Base-by-base conservation (phyloP, 2,113 vertebrate genomes). In the Brachyhypopomus occidentalis region DNA sequence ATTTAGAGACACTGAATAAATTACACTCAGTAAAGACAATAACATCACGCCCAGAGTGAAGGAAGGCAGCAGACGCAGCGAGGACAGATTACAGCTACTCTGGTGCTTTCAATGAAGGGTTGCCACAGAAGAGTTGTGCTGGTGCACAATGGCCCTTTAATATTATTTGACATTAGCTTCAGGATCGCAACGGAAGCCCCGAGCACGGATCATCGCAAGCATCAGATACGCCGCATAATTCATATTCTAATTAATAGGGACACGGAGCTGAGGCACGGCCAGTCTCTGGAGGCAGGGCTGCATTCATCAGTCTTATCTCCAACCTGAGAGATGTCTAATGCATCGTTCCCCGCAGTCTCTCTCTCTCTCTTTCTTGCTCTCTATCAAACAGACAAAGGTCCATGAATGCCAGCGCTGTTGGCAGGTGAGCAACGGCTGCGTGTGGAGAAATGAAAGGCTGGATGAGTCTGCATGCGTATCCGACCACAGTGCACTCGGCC, bases 211-310 rank as follows among this genome's bases (percentile, higher is more conserved):
- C 76, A 88, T 88, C 87, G 72, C 70, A 59, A 60, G 84, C 5
- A 84, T 90, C 89, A 89, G 91, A 93, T 92, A 91, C 90, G 84
- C 62, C 56, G 72, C 80, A 88, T 89, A 88, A 92, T 92, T 93
- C 89, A 91, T 91, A 89, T 89, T 92, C 86, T 92, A 92, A 94
- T 93, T 92, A 93, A 92, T 90, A 87, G 79, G 88, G 86, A 87
- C 87, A 85, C 81, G 81, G 87, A 89, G 86, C 88, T 84, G 85
- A 90, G 90, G 85, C 87, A 80, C 88, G 86, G 84, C 67, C 12
- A 84, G 84, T 80, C 89, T 91, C 86, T 55, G 52, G 78, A 86
- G 90, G 90, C 87, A 90, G 80, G 81, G 88, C 84, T 84, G 85
- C 72, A 86, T 86, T 92, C 89, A 87, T 87, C 81, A 77, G 80